phyloP scores from a whole-genome alignment of 2,113 vertebrate species.

The Callionymus lyra region DNA sequence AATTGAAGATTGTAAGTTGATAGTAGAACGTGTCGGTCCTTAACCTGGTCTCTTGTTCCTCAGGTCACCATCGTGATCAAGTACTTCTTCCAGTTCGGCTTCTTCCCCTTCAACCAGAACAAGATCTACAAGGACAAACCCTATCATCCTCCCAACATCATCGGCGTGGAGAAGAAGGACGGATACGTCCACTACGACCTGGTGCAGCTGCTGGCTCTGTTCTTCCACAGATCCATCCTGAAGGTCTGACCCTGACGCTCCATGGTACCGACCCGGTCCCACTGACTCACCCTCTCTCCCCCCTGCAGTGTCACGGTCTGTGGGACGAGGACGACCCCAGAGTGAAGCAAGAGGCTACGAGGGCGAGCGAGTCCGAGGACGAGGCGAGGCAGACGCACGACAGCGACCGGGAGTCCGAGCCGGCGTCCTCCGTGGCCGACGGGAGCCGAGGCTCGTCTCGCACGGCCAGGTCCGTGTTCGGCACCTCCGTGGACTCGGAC shows the following conservation, averaged over 20 bases:
- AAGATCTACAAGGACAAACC: slow-evolving; percentile 72
- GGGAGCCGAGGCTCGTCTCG: slow-evolving; percentile 72
- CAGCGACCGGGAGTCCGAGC: slow-evolving; percentile 36
- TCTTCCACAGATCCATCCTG: slow-evolving; percentile 94
- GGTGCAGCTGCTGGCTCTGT: slow-evolving; percentile 86
- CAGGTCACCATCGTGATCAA: slow-evolving; percentile 93
- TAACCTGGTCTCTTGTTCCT: slow-evolving; percentile 3
- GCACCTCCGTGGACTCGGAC: slow-evolving; percentile 76
- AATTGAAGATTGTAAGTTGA: too few relatives aligned
- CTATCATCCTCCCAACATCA: slow-evolving; percentile 85
- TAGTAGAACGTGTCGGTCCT: too few relatives aligned
- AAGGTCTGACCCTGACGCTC: slow-evolving; percentile 67
- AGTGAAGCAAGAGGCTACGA: slow-evolving; percentile 45
- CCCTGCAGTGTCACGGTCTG: slow-evolving; percentile 82
- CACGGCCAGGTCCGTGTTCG: slow-evolving; percentile 80
- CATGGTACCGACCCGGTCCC: not conserved
- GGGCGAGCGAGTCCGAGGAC: slow-evolving; percentile 75
- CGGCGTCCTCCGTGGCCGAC: slow-evolving; percentile 34
- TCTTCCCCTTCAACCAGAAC: slow-evolving; percentile 85
- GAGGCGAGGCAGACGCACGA: slow-evolving; percentile 47
- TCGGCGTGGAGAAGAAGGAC: slow-evolving; percentile 96
- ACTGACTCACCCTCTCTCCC: not conserved
- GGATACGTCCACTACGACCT: slow-evolving; percentile 93
- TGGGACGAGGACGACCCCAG: slow-evolving; percentile 86
- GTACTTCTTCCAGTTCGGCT: slow-evolving; percentile 97